phyloP scores from a whole-genome alignment of 2,113 vertebrate species.

The Seriola dumerili region DNA sequence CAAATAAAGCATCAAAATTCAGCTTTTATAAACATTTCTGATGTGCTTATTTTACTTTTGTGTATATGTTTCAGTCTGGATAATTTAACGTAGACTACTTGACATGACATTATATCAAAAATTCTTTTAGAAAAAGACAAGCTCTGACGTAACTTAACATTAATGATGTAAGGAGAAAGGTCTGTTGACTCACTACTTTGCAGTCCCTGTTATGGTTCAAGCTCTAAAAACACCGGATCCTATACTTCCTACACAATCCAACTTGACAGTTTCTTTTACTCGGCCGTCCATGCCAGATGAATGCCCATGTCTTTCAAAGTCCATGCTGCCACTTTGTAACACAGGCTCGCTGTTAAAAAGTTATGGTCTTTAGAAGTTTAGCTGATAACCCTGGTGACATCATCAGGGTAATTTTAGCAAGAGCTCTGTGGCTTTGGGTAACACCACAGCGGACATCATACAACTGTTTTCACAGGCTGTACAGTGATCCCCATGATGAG shows the following conservation, averaged over 20 bases:
- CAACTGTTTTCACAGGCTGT: slow-evolving; percentile 1
- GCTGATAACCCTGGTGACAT: not conserved
- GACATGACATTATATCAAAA: too few species aligned
- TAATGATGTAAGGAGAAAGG: not conserved
- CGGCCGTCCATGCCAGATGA: too few species aligned
- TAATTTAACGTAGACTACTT: too few species aligned
- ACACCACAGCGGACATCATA: not conserved
- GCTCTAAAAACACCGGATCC: not conserved
- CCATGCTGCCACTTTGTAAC: not conserved
- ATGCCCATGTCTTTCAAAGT: too few species aligned
- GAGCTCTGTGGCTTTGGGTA: not conserved
- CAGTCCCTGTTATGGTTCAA: too few species aligned
- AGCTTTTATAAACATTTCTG: too few species aligned
- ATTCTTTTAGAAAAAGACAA: not conserved
- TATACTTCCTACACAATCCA: not conserved
- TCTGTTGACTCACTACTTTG: too few species aligned
- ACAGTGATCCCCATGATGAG: not conserved
- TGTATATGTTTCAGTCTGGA: too few species aligned
- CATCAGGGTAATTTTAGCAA: not conserved
- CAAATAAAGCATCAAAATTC: too few species aligned
- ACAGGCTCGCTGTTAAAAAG: not conserved
- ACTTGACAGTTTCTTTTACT: not conserved
- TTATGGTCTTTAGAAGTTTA: not conserved
- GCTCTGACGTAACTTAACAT: not conserved
- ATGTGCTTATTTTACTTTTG: too few species aligned